These are phyloP conservation scores for Coluber constrictor DNA, from an alignment of 2,797 vertebrate genomes.

Conservation along the genomic window DNA sequence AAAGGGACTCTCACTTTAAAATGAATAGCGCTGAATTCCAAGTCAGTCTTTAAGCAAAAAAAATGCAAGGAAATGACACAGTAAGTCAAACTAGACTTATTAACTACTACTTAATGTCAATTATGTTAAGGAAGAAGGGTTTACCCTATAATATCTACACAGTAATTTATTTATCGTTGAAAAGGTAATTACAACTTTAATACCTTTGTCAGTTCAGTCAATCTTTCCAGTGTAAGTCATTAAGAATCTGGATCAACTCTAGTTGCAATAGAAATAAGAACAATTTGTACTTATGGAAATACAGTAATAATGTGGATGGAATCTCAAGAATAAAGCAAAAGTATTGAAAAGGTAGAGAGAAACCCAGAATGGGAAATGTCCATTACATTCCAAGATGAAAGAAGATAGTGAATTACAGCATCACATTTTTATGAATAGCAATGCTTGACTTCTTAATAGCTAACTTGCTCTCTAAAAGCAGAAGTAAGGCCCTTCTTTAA, in stretches of 20 bases:
- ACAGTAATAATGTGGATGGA: neutral
- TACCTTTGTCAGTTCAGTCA: neutral
- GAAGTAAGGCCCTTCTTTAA: neutral
- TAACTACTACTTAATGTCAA: neutral
- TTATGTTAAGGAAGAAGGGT: neutral
- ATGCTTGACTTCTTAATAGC: neutral
- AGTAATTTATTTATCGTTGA: conserved; percentile 11
- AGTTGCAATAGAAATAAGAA: neutral
- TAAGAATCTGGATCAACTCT: neutral
- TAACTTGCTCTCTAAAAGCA: neutral
- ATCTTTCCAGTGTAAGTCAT: neutral
- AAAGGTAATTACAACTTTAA: neutral
- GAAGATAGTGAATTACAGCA: neutral
- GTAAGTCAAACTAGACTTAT: neutral
- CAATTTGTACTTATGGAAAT: neutral
- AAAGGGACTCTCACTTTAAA: neutral
- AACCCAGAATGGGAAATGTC: neutral
- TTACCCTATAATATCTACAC: neutral
- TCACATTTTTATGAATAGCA: neutral
- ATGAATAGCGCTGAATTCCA: neutral
- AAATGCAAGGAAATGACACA: neutral
- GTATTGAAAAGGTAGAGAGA: neutral
- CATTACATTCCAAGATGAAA: neutral
- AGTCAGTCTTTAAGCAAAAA: neutral
- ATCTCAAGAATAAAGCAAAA: neutral